Evolutionary conservation across 1,140 invertebrate species (phyloP).

Genomic region (Sinella curviseta): DNA sequence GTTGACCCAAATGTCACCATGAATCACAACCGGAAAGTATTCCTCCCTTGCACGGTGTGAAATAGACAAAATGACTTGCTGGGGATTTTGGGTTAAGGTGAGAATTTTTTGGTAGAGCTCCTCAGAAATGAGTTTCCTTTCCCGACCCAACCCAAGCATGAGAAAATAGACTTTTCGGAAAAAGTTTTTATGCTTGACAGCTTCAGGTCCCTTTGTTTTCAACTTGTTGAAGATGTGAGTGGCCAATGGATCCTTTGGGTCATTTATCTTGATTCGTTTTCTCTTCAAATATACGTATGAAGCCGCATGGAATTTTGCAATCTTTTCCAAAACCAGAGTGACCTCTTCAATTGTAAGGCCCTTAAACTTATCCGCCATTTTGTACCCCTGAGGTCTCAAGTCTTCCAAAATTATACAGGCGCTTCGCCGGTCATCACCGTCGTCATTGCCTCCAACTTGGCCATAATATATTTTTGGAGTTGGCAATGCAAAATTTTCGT

Average conservation of each 20-base stretch:
- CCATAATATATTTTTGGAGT: neutral
- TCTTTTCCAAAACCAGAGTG: conserved; percentile 24
- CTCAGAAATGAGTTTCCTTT: too few species aligned
- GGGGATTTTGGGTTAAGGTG: neutral
- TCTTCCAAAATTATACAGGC: conserved; percentile 33
- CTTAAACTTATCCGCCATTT: conserved; percentile 39
- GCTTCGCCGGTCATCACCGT: neutral
- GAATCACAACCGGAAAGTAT: conserved; percentile 56
- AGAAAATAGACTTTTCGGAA: too few species aligned
- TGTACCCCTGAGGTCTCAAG: conserved; percentile 36
- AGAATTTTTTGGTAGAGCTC: too few species aligned
- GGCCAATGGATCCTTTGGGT: too few species aligned
- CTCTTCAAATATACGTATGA: conserved; percentile 21
- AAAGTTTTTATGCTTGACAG: too few species aligned
- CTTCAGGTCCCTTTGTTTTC: too few species aligned
- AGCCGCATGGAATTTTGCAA: conserved; percentile 40
- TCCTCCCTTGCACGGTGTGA: neutral
- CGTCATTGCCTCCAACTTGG: neutral
- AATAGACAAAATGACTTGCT: neutral
- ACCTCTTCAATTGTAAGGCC: conserved; percentile 34
- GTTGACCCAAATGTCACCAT: conserved; percentile 68
- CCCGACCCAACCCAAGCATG: too few species aligned
- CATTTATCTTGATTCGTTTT: too few species aligned
- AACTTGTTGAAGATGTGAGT: too few species aligned
- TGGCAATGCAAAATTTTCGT: too few species aligned